Base-by-base conservation (phyloP, 2,797 vertebrate species). In the Helarctos malayanus region DNA sequence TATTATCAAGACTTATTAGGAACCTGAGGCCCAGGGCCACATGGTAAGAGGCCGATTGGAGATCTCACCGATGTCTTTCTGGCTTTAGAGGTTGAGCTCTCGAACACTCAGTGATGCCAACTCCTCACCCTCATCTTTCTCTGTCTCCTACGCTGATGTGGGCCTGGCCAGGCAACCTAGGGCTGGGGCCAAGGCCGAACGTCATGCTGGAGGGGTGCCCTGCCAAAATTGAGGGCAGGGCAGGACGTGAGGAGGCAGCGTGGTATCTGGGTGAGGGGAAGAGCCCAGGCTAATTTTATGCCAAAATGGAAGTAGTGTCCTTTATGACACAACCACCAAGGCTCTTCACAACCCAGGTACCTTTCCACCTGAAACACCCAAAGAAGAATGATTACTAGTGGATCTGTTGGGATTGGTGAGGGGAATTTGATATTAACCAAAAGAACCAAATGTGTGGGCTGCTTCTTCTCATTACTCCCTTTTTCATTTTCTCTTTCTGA, bases 321-420 rank as follows among this genome's bases (percentile, higher is more conserved):
- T 96, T 90, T n/a, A 35, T 56, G 59, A 76, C 84, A 79, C 18
- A 79, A 59, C 14, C 18, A 54, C 73, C 7, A 32, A 75, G 52
- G 27, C 54, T 92, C 87, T 84, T 78, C 35, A 78, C 59, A 71
- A 79, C 78, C 56, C 47, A 49, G 54, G 52, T n/a, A 10, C 2
- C 85, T 96, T 94, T 38, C 78, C 63, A 41, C 73, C 93, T 73
- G 85, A 85, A 89, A 73, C 79, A 45, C 41, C 75, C 80, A 59
- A 56, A 32, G 49, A 52, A 84, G 86, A 61, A 21, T 86, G 68
- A 81, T 81, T 21, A 85, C 38, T 59, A 52, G 69, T 3, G 47
- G 35, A 18, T 79, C 54, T 91, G 18, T 68, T 59, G 49, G 54
- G 38, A 49, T 32, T 10, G n/a, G 54, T 84, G 93, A 94, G 89